Conservation (phyloP, 2,888 invertebrate species). For the Oscheius onirici region DNA sequence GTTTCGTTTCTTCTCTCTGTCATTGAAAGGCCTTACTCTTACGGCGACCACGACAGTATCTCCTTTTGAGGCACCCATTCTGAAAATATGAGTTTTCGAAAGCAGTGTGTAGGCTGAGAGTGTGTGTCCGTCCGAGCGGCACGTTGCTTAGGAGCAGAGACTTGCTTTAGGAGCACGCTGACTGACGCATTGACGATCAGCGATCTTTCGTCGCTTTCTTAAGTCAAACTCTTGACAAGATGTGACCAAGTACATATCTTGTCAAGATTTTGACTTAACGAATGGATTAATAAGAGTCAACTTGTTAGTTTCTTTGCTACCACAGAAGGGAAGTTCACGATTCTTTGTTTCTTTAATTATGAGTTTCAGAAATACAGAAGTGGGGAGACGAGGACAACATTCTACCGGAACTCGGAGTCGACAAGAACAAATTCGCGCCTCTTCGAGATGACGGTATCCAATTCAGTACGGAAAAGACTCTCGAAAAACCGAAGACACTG, state of each 20-base stretch:
- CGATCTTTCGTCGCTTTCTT: not conserved
- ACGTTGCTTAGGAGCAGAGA: slow-evolving; percentile 1
- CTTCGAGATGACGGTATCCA: not conserved
- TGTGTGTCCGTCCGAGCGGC: not conserved
- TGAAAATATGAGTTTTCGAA: not conserved
- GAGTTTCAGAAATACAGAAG: not conserved
- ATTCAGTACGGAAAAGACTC: not conserved
- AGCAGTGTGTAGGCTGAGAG: not conserved
- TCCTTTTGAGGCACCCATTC: slow-evolving; percentile 29
- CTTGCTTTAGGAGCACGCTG: slow-evolving; percentile 1
- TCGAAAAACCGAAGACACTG: not conserved
- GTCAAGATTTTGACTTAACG: too few relatives aligned
- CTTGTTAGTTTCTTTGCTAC: not conserved
- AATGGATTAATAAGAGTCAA: not conserved
- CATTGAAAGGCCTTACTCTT: slow-evolving; percentile 76
- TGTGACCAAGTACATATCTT: too few relatives aligned
- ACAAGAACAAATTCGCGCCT: not conserved
- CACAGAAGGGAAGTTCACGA: not conserved
- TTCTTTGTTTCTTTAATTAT: not conserved
- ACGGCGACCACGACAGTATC: slow-evolving; percentile 76
- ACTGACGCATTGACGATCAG: not conserved
- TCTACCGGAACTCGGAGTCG: not conserved
- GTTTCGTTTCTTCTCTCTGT: slow-evolving; percentile 75
- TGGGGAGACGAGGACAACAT: not conserved
- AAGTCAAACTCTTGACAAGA: not conserved